phyloP scores from a whole-genome alignment of 2,888 invertebrate species.

The Bembecia ichneumoniformis region DNA sequence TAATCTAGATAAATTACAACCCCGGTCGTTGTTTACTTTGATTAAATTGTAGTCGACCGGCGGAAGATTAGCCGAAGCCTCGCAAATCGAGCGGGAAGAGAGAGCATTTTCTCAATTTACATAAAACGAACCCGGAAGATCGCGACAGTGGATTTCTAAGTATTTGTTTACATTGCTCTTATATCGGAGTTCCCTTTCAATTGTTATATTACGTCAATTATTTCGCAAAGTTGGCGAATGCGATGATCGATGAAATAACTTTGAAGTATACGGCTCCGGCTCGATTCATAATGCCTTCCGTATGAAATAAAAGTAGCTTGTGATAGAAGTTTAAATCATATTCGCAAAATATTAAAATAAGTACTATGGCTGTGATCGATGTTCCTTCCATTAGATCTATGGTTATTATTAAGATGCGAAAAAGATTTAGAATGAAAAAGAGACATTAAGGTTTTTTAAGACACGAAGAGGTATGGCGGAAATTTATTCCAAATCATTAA shows the following conservation, averaged over 20 bases:
- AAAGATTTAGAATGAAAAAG: too few species aligned
- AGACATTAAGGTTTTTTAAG: too few species aligned
- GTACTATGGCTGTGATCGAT: too few species aligned
- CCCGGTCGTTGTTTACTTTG: slow-evolving; percentile 67
- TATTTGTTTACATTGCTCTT: slow-evolving; percentile 34
- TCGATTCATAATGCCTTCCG: too few species aligned
- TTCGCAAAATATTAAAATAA: too few species aligned
- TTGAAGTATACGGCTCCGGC: too few species aligned
- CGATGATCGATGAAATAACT: background rate
- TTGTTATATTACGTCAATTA: background rate
- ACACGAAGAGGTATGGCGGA: too few species aligned
- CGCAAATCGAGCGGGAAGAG: slow-evolving; percentile 64
- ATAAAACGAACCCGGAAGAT: slow-evolving; percentile 58
- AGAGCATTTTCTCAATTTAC: slow-evolving; percentile 63
- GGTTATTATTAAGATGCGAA: too few species aligned
- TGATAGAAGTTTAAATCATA: too few species aligned
- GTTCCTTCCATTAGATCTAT: too few species aligned
- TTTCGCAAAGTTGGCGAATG: background rate
- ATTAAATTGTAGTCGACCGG: slow-evolving; percentile 72
- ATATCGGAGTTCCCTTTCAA: slow-evolving; percentile 10
- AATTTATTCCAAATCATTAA: too few species aligned
- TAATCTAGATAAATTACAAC: slow-evolving; percentile 70
- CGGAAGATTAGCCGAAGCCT: slow-evolving; percentile 67
- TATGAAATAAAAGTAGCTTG: too few species aligned
- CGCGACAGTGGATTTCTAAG: slow-evolving; percentile 29